Conservation (phyloP, 2,113 vertebrate genomes). For the Hiodon tergisus region DNA sequence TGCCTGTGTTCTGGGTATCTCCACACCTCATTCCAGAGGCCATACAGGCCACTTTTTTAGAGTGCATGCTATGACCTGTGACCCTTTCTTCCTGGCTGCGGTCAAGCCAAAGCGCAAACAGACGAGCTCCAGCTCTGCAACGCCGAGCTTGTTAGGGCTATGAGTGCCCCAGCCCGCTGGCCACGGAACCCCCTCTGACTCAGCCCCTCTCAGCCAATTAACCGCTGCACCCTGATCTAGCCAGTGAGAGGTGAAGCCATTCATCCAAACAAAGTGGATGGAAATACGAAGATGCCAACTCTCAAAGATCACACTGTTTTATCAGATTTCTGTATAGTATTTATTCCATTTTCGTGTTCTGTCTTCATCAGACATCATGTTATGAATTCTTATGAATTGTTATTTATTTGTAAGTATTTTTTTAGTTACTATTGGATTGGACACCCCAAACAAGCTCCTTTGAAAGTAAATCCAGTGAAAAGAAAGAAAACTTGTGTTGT, state of each 20-base stretch:
- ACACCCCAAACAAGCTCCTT: too few species aligned
- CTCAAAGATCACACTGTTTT: neutral
- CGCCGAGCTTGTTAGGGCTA: constrained; percentile 31
- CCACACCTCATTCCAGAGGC: neutral
- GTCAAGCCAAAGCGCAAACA: constrained; percentile 59
- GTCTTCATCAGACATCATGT: too few species aligned
- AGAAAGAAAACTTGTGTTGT: too few species aligned
- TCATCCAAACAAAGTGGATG: neutral
- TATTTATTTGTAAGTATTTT: too few species aligned
- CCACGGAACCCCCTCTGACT: neutral
- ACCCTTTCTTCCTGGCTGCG: constrained; percentile 70
- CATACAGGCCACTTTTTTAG: constrained; percentile 4
- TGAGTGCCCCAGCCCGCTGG: neutral
- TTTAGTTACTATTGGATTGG: too few species aligned
- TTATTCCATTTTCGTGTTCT: too few species aligned
- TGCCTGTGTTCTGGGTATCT: neutral
- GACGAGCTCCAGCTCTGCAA: constrained; percentile 51
- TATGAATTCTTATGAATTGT: too few species aligned
- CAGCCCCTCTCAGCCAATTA: neutral
- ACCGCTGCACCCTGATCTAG: neutral
- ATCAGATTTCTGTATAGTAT: neutral
- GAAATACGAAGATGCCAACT: neutral
- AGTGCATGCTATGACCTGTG: constrained; percentile 22
- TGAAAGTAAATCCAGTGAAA: too few species aligned
- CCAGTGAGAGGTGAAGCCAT: too few species aligned